Conservation (phyloP, 2,888 invertebrate genomes). For the Cyrtodaria siliqua region DNA sequence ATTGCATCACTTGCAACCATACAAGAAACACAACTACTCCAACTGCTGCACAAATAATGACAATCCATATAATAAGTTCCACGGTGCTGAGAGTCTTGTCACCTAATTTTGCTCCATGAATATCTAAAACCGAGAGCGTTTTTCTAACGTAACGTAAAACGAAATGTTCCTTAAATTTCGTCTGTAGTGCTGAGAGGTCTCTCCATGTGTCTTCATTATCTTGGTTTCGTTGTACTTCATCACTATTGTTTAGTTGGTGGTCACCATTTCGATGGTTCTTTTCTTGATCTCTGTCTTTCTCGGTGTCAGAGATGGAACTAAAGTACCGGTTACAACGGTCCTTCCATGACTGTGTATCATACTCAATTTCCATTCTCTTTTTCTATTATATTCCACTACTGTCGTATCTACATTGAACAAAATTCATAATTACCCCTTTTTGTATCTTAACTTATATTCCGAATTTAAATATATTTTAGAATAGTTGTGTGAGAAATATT, state of each 20-base stretch:
- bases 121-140: slow-evolving; percentile 14
- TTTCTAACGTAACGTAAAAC: slow-evolving; percentile 3
- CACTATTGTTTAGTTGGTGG: background rate
- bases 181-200: slow-evolving; percentile 21
- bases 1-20: slow-evolving; percentile 10
- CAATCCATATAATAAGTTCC: slow-evolving; percentile 46
- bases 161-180: slow-evolving; percentile 7
- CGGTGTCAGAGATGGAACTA: slow-evolving; percentile 59
- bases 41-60: slow-evolving; percentile 34
- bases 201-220: slow-evolving; percentile 11
- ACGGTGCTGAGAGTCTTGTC: slow-evolving; percentile 22
- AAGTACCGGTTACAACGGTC: slow-evolving; percentile 67
- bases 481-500: too few relatives aligned
- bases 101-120: slow-evolving; percentile 37
- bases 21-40: slow-evolving; percentile 38
- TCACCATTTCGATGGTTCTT: slow-evolving; percentile 17
- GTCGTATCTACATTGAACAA: too few relatives aligned
- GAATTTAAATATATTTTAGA: too few relatives aligned
- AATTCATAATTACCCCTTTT: too few relatives aligned
- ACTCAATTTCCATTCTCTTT: slow-evolving; percentile 12
- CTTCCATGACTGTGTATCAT: slow-evolving; percentile 54
- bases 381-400: background rate
- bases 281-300: slow-evolving; percentile 27
- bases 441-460: too few relatives aligned
- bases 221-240: background rate